Evolutionary conservation across 2,113 vertebrate genomes (phyloP).

Genomic region (Gymnogyps californianus): DNA sequence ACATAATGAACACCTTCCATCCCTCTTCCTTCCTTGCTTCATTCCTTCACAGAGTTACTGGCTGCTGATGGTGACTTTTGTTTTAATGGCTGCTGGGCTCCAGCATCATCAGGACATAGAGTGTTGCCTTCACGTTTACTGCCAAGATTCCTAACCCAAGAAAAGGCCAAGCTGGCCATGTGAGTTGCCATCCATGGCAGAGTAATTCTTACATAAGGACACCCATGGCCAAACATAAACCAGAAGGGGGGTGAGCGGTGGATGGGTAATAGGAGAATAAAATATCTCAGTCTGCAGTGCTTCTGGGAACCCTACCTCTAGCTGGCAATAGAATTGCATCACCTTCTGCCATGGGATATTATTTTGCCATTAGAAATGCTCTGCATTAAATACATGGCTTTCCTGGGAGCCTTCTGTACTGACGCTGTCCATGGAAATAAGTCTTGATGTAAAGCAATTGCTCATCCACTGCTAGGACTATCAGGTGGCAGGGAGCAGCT

Average conservation of each 20-base stretch:
- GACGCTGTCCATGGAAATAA: constrained; percentile 45
- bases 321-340: constrained; percentile 32
- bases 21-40: background rate
- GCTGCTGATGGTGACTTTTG: background rate
- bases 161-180: background rate
- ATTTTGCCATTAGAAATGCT: constrained; percentile 26
- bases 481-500: constrained; percentile 80
- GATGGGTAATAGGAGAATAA: background rate
- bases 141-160: background rate
- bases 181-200: background rate
- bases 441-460: constrained; percentile 47
- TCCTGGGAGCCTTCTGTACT: constrained; percentile 21
- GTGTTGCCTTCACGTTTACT: background rate
- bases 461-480: constrained; percentile 48
- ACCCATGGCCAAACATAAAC: background rate
- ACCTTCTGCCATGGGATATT: constrained; percentile 12
- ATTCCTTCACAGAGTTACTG: background rate
- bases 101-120: background rate
- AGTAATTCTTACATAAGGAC: background rate
- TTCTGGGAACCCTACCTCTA: constrained; percentile 1
- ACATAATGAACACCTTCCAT: background rate
- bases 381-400: constrained; percentile 11
- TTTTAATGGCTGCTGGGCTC: background rate
- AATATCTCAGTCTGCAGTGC: background rate
- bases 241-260: background rate